A percentile compares a stretch with the other conserved stretches of the same genome.
Conservation (phyloP, 2,797 vertebrate genomes). For the Oreochromis mossambicus region DNA sequence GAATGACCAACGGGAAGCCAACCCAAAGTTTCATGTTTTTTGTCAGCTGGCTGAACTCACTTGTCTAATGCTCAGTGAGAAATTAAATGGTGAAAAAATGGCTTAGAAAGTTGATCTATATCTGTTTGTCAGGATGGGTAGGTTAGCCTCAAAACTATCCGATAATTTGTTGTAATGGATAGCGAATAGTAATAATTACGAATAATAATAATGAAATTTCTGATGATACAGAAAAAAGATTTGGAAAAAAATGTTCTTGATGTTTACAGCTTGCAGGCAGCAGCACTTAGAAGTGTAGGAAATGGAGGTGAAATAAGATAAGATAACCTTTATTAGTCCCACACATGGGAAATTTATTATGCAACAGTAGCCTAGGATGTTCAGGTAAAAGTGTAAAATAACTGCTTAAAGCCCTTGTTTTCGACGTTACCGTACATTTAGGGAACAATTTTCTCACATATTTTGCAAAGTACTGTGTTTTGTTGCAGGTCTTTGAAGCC, state of each 20-base stretch:
- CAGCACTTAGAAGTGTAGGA: background rate
- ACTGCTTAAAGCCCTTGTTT: background rate
- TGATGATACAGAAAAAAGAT: background rate
- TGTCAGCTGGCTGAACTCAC: background rate
- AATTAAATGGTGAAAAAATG: background rate
- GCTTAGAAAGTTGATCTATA: background rate
- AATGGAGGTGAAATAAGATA: background rate
- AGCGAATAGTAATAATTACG: background rate
- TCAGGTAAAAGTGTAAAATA: background rate
- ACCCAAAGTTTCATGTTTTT: background rate
- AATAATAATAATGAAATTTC: background rate
- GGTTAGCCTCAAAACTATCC: background rate
- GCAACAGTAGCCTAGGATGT: accelerated
- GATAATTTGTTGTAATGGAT: background rate
- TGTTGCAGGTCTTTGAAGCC: background rate
- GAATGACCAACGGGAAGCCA: background rate
- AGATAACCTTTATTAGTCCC: background rate
- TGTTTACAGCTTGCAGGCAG: background rate
- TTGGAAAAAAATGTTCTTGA: accelerated
- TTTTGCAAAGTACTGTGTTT: background rate
- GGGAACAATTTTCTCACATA: background rate
- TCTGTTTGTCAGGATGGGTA: too few species aligned
- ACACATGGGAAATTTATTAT: background rate
- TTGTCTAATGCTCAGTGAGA: background rate
- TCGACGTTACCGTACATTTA: background rate